These are phyloP conservation scores for Tetramorium simillimum DNA, from an alignment of 1,140 invertebrate genomes.

Conservation along the genomic window DNA sequence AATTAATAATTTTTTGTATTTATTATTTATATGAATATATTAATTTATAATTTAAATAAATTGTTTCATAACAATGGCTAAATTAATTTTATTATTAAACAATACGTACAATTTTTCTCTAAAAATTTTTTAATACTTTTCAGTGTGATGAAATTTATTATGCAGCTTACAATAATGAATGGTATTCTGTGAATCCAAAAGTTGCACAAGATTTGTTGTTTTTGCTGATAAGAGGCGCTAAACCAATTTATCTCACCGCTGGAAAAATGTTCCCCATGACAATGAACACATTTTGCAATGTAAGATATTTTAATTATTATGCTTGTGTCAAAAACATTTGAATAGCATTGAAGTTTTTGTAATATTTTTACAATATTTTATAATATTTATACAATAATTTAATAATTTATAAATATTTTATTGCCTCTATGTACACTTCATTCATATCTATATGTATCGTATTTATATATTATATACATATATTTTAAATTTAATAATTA, in stretches of 20 bases:
- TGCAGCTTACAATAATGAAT: slow-evolving; percentile 8
- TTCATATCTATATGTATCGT: neutral
- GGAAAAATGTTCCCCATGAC: slow-evolving; percentile 53
- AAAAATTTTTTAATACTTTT: neutral
- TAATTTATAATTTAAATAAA: neutral
- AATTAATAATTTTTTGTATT: neutral
- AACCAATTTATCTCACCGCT: slow-evolving; percentile 51
- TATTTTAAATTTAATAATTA: neutral
- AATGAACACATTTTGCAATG: slow-evolving; percentile 14
- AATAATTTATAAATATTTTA: neutral
- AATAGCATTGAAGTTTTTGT: neutral
- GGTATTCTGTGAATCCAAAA: neutral
- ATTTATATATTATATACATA: neutral
- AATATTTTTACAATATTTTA: neutral
- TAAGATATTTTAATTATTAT: neutral
- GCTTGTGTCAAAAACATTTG: neutral
- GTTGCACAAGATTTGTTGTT: slow-evolving; percentile 7
- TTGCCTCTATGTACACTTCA: neutral
- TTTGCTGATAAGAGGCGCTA: slow-evolving; percentile 27
- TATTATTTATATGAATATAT: neutral
- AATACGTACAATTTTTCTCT: neutral
- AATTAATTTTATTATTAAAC: neutral
- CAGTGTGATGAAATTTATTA: slow-evolving; percentile 12
- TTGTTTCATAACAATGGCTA: neutral
- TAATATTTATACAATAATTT: neutral